A percentile compares a stretch with the other conserved stretches of the same genome.
Evolutionary conservation across 1,140 invertebrate species (phyloP).

Genomic region (Penaeus vannamei): DNA sequence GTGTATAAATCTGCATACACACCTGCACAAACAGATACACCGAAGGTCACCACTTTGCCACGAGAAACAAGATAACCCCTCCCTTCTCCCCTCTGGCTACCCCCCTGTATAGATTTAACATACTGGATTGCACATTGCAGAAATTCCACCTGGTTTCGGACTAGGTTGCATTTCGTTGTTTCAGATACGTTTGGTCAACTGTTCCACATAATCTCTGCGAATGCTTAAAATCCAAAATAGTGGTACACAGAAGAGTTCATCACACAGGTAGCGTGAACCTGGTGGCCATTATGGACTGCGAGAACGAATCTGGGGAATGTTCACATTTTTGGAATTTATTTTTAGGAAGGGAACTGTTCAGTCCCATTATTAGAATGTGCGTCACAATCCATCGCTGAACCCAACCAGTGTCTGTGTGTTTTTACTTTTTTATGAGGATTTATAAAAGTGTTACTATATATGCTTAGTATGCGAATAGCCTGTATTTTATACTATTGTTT

Average conservation of each 20-base stretch:
- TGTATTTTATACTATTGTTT: too few relatives aligned
- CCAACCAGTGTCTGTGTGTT: too few relatives aligned
- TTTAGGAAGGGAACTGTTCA: too few relatives aligned
- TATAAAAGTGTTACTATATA: too few relatives aligned
- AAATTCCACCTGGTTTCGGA: conserved; percentile 17
- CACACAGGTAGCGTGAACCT: too few relatives aligned
- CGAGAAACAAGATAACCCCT: not conserved
- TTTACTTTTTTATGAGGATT: too few relatives aligned
- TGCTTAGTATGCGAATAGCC: too few relatives aligned
- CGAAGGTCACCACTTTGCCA: conserved; percentile 34
- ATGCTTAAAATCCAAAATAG: not conserved
- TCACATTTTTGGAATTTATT: too few relatives aligned
- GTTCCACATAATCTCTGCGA: conserved; percentile 27
- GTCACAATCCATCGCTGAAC: too few relatives aligned
- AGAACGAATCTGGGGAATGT: too few relatives aligned
- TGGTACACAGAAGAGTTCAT: not conserved
- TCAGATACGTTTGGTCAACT: not conserved
- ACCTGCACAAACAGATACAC: not conserved
- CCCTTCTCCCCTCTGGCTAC: conserved; percentile 14
- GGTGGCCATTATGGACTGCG: too few relatives aligned
- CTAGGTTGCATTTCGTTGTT: conserved; percentile 19
- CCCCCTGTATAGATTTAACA: conserved; percentile 33
- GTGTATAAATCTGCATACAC: not conserved
- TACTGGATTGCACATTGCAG: conserved; percentile 37
- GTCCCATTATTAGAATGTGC: too few relatives aligned